Conservation (phyloP, 2,113 vertebrate genomes). For the Platysteira castanea region DNA sequence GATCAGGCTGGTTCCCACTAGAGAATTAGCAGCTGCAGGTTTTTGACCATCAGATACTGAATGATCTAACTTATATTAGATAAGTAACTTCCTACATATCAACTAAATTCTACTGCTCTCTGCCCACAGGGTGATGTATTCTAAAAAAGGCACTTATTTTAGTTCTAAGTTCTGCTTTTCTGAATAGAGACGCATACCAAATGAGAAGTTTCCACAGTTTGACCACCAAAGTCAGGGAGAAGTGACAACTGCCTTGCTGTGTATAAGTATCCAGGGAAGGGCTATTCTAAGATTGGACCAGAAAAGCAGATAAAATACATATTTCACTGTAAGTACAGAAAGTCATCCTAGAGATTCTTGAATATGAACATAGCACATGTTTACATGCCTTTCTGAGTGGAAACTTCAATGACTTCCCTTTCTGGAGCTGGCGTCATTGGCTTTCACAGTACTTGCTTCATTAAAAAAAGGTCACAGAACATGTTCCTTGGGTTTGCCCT, state of each 20-base stretch:
- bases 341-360: background rate
- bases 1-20: background rate
- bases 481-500: background rate
- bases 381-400: background rate
- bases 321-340: background rate
- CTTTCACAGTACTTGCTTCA: background rate
- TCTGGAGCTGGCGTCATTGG: background rate
- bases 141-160: background rate
- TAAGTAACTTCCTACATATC: background rate
- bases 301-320: background rate
- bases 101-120: background rate
- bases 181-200: background rate
- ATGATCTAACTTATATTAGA: background rate
- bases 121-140: background rate
- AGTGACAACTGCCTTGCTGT: background rate
- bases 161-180: background rate
- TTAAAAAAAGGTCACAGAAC: background rate
- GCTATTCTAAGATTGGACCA: background rate
- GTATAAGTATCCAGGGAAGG: rapidly evolving
- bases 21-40: background rate
- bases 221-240: background rate
- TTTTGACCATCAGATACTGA: background rate
- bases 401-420: background rate
- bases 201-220: background rate
- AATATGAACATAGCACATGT: background rate